These are phyloP conservation scores for Tipula helvola DNA, from an alignment of 2,888 invertebrate genomes.

Conservation along the genomic window DNA sequence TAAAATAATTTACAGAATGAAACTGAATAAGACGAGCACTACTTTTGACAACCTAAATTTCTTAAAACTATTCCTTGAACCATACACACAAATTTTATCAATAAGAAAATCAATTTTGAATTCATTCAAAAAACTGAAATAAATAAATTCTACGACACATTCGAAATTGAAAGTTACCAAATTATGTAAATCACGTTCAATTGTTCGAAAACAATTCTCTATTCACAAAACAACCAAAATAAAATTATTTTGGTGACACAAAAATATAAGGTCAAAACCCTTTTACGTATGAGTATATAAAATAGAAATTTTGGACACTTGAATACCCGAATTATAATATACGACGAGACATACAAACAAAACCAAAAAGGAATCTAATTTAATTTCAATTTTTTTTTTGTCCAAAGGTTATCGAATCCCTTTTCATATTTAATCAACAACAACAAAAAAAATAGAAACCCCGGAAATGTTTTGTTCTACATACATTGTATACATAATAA, in stretches of 20 bases:
- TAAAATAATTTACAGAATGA: no score
- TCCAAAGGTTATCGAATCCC: background rate
- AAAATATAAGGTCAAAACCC: background rate
- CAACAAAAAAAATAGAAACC: background rate
- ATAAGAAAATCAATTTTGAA: background rate
- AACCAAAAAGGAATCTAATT: background rate
- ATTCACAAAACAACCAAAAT: background rate
- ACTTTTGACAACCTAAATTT: background rate
- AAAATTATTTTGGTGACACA: background rate
- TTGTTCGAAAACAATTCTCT: background rate
- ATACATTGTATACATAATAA: background rate
- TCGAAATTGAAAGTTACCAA: background rate
- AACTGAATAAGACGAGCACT: no score
- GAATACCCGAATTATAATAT: background rate
- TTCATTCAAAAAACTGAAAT: background rate
- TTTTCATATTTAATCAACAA: background rate
- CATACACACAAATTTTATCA: background rate
- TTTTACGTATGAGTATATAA: background rate
- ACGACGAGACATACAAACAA: background rate
- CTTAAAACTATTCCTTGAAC: background rate
- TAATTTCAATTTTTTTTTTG: background rate
- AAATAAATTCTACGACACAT: background rate
- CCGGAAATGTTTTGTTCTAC: slow-evolving; percentile 4
- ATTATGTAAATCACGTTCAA: background rate
- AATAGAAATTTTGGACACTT: background rate